Evolutionary conservation across 2,888 invertebrate species (phyloP), one percentile per base, ranked within the genome.

Genomic region (Caenorhabditis wallacei): DNA sequence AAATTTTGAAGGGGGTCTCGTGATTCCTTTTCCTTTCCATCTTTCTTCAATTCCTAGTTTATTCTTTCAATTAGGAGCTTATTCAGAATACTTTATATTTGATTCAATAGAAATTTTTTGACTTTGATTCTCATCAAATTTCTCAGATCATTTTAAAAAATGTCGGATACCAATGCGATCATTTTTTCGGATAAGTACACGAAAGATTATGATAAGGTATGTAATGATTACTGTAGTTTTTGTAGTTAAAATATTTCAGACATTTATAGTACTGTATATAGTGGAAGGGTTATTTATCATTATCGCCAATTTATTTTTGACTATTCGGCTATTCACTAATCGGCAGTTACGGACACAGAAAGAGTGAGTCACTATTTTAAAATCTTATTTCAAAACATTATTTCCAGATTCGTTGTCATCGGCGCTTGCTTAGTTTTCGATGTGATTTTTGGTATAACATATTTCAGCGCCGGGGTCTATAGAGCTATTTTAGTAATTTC

Each of bases 371-470:
- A n/a, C 24, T 16, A 22, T 46, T 40, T n/a, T 18, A 0, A 13
- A 66, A 1, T 30, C 1, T 35, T 22, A n/a, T 18, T 20, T 10
- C 16, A n/a, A n/a, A n/a, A n/a, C n/a, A n/a, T n/a, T 56, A 22
- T 8, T 71, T 81, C 59, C 76, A 84, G 84, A 69, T 85, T 82
- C 54, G 56, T 85, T 5, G 57, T 84, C 2, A 83, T 85, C 46
- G 83, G 79, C 11, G 81, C 83, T 13, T 86, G 85, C 57, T 22
- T 86, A 13, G 46, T 84, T 35, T 86, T 86, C 72, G 86, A 86
- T 48, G 63, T 82, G 1, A 48, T 86, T n/a, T 86, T 86, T 59
- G 86, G 86, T n/a, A 54, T 84, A 46, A 84, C 86, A 22, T 86
- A 86, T 43, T 80, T 86, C 46, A 78, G 74, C 22, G 84, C 85